phyloP scores from a whole-genome alignment of 2,113 vertebrate species.

The Dasyornis broadbenti region DNA sequence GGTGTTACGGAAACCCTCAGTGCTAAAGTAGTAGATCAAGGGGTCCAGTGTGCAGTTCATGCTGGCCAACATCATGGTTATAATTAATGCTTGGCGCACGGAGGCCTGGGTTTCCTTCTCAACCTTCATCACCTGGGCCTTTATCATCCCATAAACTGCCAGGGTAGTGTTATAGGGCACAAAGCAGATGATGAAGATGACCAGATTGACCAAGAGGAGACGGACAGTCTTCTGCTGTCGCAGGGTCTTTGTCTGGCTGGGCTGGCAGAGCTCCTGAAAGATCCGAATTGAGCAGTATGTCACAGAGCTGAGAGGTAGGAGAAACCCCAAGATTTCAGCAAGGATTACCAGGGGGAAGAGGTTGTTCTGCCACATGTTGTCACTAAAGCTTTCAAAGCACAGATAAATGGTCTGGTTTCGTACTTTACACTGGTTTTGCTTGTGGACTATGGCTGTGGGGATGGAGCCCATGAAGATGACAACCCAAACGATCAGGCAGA shows the following conservation, averaged over 20 bases:
- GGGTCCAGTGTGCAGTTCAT: slow-evolving; percentile 79
- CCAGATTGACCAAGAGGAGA: slow-evolving; percentile 74
- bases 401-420: background rate
- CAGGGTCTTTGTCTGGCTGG: slow-evolving; percentile 18
- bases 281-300: slow-evolving; percentile 65
- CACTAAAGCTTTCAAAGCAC: slow-evolving; percentile 77
- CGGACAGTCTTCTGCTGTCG: slow-evolving; percentile 68
- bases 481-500: slow-evolving; percentile 72
- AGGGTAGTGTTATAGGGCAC: slow-evolving; percentile 76
- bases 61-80: slow-evolving; percentile 69
- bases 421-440: slow-evolving; percentile 50
- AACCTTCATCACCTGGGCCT: slow-evolving; percentile 49
- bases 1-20: slow-evolving; percentile 78
- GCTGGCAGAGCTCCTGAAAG: slow-evolving; percentile 65
- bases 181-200: slow-evolving; percentile 80
- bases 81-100: slow-evolving; percentile 61
- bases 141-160: slow-evolving; percentile 71
- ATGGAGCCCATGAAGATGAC: slow-evolving; percentile 71
- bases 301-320: slow-evolving; percentile 71
- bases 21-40: slow-evolving; percentile 79
- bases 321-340: slow-evolving; percentile 75
- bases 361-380: slow-evolving; percentile 62
- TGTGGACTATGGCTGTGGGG: slow-evolving; percentile 67
- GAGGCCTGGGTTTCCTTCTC: background rate
- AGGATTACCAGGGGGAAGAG: slow-evolving; percentile 72